Evolutionary conservation across 2,113 vertebrate species (phyloP), one percentile per base, ranked within the genome.

Genomic region (Ranitomeya variabilis): DNA sequence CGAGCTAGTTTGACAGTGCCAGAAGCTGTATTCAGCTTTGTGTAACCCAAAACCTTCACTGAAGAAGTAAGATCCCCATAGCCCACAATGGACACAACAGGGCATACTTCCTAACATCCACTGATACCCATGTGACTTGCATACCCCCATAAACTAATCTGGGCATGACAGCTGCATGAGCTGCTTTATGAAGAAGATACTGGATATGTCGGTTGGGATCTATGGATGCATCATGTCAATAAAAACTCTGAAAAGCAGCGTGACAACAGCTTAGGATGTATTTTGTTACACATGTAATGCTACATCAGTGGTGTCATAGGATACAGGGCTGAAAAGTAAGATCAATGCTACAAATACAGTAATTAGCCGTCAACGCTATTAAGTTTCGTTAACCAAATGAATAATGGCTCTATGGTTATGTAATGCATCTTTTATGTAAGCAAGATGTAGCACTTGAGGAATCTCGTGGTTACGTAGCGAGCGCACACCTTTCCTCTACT

Each of bases 401-500:
- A 74, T 6, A 57, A 31, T 5, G 7, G 52, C 23, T 74, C 54
- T 31, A 19, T 11, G 4, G 19, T 21, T 12, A 10, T 51, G 3
- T 45, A 74, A 26, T 52, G 37, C 21, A 21, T 57, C 6, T 51
- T 21, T 73, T 16, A 54, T 84, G 45, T 23, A 64, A 45, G 55
- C 9, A 74, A 12, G 18, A 8, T 71, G 60, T 3, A 23, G 45
- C 64, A 23, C 21, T 31, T 18, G 12, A 54, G 37, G 45, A 83
- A n/a, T 19, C 55, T 76, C 76, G 57, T 80, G 37, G 71, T 78
- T 89, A 78, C 37, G 10, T 4, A 19, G 81, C 18, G 81, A 19
- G 81, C 18, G 81, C 87, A 81, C 87, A 89, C 87, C 81, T 89
- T 87, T 54, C 60, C 81, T 84, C 71, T 79, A 81, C 87, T 84